Conservation (phyloP, 2,113 vertebrate genomes). For the Hiodon alosoides region DNA sequence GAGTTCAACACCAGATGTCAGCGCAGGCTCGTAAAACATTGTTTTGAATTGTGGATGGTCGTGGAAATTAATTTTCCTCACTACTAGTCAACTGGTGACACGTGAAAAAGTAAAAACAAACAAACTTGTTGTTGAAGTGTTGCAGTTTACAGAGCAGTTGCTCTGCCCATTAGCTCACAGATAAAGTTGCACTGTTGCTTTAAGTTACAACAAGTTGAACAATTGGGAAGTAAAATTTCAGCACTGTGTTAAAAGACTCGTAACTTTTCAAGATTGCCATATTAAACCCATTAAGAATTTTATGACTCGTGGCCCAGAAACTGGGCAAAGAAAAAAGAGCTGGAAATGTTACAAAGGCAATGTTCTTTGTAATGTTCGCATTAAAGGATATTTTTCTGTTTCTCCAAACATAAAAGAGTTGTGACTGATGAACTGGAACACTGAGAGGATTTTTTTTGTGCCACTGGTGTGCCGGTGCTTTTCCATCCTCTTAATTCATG, state of each 20-base stretch:
- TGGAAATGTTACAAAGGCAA: background rate
- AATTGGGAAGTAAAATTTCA: background rate
- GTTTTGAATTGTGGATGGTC: background rate
- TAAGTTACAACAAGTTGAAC: background rate
- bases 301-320: background rate
- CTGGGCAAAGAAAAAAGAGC: background rate
- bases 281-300: background rate
- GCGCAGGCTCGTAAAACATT: background rate
- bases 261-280: conserved; percentile 3
- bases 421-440: background rate
- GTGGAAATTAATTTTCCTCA: too few relatives aligned
- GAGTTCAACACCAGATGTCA: background rate
- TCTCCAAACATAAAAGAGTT: background rate
- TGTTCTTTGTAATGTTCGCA: background rate
- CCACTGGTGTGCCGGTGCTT: background rate
- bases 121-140: background rate
- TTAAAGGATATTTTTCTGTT: background rate
- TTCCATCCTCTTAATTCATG: background rate
- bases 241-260: background rate
- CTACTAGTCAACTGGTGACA: background rate
- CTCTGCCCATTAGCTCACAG: background rate
- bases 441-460: background rate
- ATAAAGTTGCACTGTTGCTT: background rate
- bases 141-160: background rate
- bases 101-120: background rate